phyloP scores from a whole-genome alignment of 2,888 invertebrate genomes.

The Myathropa florea region DNA sequence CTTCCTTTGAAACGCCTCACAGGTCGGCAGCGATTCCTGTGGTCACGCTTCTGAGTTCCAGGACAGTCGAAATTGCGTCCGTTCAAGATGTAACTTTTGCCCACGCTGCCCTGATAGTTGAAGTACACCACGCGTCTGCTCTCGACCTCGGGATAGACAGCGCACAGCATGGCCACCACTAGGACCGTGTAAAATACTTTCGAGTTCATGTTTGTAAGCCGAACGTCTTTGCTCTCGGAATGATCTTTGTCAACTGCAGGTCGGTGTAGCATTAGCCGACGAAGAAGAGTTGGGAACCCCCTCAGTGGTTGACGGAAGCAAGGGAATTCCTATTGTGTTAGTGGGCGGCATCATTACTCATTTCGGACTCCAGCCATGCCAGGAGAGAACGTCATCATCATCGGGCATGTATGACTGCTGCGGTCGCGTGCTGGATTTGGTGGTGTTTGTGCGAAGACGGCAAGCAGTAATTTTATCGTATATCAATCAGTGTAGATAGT shows the following conservation, averaged over 20 bases:
- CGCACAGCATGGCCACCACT: conserved; percentile 73
- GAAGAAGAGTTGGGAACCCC: not conserved
- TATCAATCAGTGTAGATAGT: no score
- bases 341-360: not conserved
- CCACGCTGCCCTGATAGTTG: not conserved
- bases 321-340: not conserved
- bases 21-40: conserved; percentile 76
- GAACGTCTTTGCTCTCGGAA: not conserved
- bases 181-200: conserved; percentile 9
- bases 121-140: not conserved
- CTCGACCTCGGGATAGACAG: not conserved
- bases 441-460: not conserved
- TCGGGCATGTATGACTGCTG: not conserved
- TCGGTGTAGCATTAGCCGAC: not conserved
- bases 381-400: no score
- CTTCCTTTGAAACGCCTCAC: conserved; percentile 17
- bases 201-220: not conserved
- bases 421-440: not conserved
- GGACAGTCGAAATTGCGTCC: not conserved
- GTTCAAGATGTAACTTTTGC: not conserved
- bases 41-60: conserved; percentile 75
- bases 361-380: no score
- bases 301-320: not conserved
- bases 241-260: not conserved
- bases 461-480: no score